Base-by-base conservation (phyloP, 2,113 vertebrate genomes). In the Uria aalge region DNA sequence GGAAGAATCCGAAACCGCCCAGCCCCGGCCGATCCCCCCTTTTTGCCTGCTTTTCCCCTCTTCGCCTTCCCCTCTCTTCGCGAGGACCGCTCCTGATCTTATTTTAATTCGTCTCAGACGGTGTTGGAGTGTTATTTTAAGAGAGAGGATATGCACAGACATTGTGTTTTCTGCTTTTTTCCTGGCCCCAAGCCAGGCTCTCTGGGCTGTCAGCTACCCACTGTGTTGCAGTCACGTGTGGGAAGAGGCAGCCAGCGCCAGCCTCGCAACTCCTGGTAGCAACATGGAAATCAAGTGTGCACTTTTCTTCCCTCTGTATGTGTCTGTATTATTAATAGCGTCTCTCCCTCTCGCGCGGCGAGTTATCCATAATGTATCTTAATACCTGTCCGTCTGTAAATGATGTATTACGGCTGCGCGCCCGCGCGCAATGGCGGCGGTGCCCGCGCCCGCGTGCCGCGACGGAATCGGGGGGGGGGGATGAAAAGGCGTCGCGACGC, bases 71-170 rank as follows among this genome's bases (percentile, higher is more conserved):
- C 8, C 55, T 95, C 96, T 96, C 97, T 95, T 92, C 36, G 43
- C 75, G 82, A 86, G 73, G 73, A 96, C 95, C 88, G 47, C 80
- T 97, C 96, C 96, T 96, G 94, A 94, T 98, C 96, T 97, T 97
- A 97, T 98, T 97, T 98, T 98, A 97, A 98, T 97, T 98, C 93
- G 97, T 97, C 97, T 98, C 97, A 97, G 97, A 97, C 88, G 95
- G 97, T 98, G 98, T 96, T 97, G 94, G 96, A 96, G 97, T 97
- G 97, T 97, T 98, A 98, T 98, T 98, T 98, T 98, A 97, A 98
- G 98, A 97, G 94, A 97, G 98, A 97, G 98, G 98, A 98, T 98
- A 98, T 97, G 98, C 98, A 97, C 96, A 95, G 97, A 98, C 97
- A 97, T 97, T 97, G 97, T 97, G 98, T 98, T 98, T 98, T 98